Conservation (phyloP, 2,888 invertebrate genomes). For the Drosophila sordidapex region DNA sequence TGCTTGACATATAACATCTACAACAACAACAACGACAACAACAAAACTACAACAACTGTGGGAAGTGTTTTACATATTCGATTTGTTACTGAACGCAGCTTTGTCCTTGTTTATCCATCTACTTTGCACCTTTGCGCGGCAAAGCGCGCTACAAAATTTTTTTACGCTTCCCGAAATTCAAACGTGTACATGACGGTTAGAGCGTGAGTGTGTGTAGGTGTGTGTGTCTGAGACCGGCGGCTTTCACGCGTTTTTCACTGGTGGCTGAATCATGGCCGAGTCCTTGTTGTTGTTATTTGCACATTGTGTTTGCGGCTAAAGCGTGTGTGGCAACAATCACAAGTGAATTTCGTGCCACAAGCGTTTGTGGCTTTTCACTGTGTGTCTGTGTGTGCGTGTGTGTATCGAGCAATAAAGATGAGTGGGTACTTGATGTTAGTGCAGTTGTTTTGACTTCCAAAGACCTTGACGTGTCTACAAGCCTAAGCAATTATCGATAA, state of each 20-base stretch:
- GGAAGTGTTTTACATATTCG: constrained; percentile 48
- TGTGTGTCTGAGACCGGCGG: constrained; percentile 34
- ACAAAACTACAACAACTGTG: constrained; percentile 11
- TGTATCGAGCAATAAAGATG: constrained; percentile 67
- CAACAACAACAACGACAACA: constrained; percentile 13
- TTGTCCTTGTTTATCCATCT: constrained; percentile 69
- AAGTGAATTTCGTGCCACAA: constrained; percentile 42
- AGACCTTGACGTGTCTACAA: constrained; percentile 40
- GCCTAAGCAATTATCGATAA: constrained; percentile 57
- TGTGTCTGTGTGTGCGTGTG: background rate
- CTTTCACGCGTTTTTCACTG: constrained; percentile 62
- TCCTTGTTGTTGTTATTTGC: constrained; percentile 46
- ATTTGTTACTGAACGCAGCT: constrained; percentile 42
- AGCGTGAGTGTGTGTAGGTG: constrained; percentile 17
- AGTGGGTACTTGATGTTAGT: constrained; percentile 74
- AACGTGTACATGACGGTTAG: constrained; percentile 2
- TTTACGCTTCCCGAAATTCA: constrained; percentile 31
- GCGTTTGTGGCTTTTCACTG: background rate
- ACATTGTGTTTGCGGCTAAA: constrained; percentile 53
- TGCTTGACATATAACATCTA: constrained; percentile 32
- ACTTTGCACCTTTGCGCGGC: constrained; percentile 69
- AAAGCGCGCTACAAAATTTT: constrained; percentile 43
- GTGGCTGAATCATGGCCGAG: constrained; percentile 34
- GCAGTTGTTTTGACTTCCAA: constrained; percentile 49
- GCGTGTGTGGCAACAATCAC: constrained; percentile 60